Evolutionary conservation across 2,888 invertebrate species (phyloP), one percentile per base, ranked within the genome.

Genomic region (Drosophila mulleri): DNA sequence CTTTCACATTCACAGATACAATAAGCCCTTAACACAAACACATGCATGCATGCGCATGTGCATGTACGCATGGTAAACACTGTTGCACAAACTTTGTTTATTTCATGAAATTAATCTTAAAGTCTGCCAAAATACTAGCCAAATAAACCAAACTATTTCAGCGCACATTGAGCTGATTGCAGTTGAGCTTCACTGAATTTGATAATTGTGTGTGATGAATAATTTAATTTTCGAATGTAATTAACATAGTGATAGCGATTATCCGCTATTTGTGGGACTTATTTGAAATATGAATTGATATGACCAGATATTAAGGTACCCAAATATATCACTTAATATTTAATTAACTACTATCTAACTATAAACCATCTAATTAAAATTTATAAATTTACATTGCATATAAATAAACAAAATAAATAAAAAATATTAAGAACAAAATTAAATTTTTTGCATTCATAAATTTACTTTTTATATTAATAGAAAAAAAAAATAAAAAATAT

Each of bases 81-180:
- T 41, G 44, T 58, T 57, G 29, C 35, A 41, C 45, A 26, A 52
- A 45, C 67, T 53, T 68, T 50, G 45, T 53, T 47, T 42, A 63
- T 69, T 67, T 47, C 48, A 58, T 42, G 11, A 47, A 61, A 75
- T 64, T 37, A 48, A 71, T 64, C 66, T 67, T 63, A 35, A 57
- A 66, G 32, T 50, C 41, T 4, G 18, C 32, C n/a, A 23, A 60
- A 26, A 41, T 14, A 23, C 9, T 26, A 39, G 18, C 26, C 37
- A 32, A n/a, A n/a, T n/a, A 50, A 29, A 29, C 29, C 5, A n/a
- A 29, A 48, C 16, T 9, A 0, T 14, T 23, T 45, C 2, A 23
- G 2, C 3, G 16, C 7, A 16, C 3, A 20, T 35, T 18, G 35
- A 16, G 14, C 4, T 16, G 3, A 52, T 16, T 37, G 35, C 8